phyloP scores from a whole-genome alignment of 2,797 vertebrate genomes.

The Champsocephalus esox region DNA sequence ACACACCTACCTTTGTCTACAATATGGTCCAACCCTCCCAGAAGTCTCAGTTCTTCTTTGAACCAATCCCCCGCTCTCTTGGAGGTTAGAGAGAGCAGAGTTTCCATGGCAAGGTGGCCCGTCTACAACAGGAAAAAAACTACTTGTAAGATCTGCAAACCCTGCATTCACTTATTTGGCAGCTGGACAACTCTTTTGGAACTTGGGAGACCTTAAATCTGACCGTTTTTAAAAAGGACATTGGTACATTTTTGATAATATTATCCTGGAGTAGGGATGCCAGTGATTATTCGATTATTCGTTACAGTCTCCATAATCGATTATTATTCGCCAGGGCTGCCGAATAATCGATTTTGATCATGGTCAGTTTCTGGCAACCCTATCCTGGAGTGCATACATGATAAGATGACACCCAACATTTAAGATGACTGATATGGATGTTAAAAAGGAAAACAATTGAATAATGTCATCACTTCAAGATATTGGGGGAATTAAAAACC shows the following conservation, averaged over 20 bases:
- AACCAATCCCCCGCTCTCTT: constrained; percentile 99
- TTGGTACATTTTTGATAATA: background rate
- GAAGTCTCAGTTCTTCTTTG: constrained; percentile 96
- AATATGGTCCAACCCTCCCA: constrained; percentile 98
- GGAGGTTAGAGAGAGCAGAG: constrained; percentile 94
- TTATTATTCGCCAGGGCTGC: too few relatives aligned
- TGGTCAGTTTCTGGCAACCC: too few relatives aligned
- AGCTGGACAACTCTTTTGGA: background rate
- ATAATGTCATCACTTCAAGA: background rate
- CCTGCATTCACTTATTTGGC: background rate
- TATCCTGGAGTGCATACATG: background rate
- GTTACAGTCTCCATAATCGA: too few relatives aligned
- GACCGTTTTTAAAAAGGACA: background rate
- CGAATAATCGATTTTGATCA: too few relatives aligned
- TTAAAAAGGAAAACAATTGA: background rate
- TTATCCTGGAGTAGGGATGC: background rate
- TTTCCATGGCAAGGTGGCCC: constrained; percentile 98
- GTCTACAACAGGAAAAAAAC: constrained; percentile 80
- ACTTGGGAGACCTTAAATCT: background rate
- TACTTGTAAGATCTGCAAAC: background rate
- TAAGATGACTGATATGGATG: background rate
- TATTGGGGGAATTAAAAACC: background rate
- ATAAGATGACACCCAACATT: background rate
- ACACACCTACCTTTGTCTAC: constrained; percentile 94
- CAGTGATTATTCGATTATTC: too few relatives aligned